Evolutionary conservation across 1,140 invertebrate species (phyloP).

Genomic region (Physella acuta): DNA sequence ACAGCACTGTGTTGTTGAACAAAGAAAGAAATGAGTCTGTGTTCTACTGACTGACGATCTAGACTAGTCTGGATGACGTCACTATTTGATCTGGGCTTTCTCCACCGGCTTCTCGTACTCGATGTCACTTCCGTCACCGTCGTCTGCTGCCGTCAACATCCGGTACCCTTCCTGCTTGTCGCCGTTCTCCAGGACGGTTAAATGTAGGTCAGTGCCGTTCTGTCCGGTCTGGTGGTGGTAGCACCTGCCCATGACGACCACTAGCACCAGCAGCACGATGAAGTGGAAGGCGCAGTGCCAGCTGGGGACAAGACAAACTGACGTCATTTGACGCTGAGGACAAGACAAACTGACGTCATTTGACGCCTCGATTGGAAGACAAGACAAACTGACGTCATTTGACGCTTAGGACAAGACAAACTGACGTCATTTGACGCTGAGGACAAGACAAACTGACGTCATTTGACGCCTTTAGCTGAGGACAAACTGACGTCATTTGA

Average conservation of each 20-base stretch:
- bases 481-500: background rate
- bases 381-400: background rate
- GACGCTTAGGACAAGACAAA: background rate
- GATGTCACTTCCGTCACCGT: constrained; percentile 5
- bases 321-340: background rate
- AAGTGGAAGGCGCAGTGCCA: constrained; percentile 60
- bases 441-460: background rate
- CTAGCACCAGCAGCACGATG: constrained; percentile 40
- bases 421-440: background rate
- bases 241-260: background rate
- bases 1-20: too few relatives aligned
- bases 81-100: too few relatives aligned
- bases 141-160: background rate
- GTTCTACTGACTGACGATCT: too few relatives aligned
- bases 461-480: background rate
- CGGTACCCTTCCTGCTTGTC: constrained; percentile 5
- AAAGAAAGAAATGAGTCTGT: too few relatives aligned
- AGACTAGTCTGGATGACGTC: too few relatives aligned
- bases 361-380: background rate
- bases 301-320: constrained; percentile 18
- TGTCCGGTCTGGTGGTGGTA: background rate
- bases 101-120: constrained; percentile 14
- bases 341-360: background rate
- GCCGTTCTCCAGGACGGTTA: background rate
- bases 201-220: constrained; percentile 2